Percentiles rank a stretch among this genome's conserved stretches.
Conservation (phyloP, 92 coral and sea anemone genomes). For the Heliopora coerulea region DNA sequence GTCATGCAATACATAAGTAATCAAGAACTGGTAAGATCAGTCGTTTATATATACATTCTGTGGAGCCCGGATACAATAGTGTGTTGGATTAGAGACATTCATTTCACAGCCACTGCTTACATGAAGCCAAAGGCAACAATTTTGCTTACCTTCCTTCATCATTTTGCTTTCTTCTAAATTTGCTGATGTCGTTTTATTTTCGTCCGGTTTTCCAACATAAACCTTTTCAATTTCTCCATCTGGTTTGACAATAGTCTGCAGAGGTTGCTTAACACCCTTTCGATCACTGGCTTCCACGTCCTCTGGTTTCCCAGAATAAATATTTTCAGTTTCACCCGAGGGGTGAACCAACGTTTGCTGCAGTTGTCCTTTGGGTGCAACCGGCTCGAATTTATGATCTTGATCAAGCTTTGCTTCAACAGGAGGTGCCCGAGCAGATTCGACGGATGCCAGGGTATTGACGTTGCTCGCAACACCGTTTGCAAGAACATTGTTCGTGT, state of each 20-base stretch:
- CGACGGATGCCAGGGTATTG: not conserved
- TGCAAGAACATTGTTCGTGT: not conserved
- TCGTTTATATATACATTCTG: too few relatives aligned
- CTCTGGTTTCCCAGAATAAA: conserved; percentile 27
- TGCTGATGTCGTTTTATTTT: conserved; percentile 4
- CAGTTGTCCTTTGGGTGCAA: conserved; percentile 19
- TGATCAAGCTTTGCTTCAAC: conserved; percentile 32
- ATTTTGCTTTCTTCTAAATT: conserved; percentile 18
- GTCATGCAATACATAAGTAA: too few relatives aligned
- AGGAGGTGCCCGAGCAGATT: not conserved
- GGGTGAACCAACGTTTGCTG: conserved; percentile 30
- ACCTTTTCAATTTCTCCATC: conserved; percentile 35
- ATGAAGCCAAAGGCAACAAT: too few relatives aligned
- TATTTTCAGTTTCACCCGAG: conserved; percentile 18
- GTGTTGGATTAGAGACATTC: too few relatives aligned
- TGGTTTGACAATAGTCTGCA: conserved; percentile 19
- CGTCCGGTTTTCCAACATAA: conserved; percentile 23
- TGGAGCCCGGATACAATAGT: too few relatives aligned
- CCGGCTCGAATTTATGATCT: conserved; percentile 33
- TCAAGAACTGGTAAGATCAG: too few relatives aligned
- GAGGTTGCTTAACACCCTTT: conserved; percentile 21
- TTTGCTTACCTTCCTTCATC: conserved; percentile 35
- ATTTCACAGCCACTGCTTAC: too few relatives aligned
- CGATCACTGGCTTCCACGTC: conserved; percentile 8
- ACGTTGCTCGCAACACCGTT: not conserved